A percentile compares a stretch with the other conserved stretches of the same genome.
Evolutionary conservation across 2,888 invertebrate species (phyloP).

Genomic region (Harmothoe impar): DNA sequence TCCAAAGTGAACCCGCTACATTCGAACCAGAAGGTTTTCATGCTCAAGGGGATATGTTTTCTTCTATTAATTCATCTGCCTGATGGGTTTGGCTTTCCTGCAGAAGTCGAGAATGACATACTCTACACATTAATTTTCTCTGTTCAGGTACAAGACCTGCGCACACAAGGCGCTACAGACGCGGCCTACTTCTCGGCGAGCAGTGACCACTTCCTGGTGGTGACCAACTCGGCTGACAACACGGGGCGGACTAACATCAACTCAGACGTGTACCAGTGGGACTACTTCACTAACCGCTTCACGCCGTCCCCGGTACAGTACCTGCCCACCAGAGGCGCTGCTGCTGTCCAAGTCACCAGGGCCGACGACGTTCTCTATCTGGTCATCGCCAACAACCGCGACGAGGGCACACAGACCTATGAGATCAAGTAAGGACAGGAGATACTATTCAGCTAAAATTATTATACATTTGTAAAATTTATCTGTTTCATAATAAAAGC

Average conservation of each 20-base stretch:
- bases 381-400: constrained; percentile 78
- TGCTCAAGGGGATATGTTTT: too few species aligned
- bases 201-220: constrained; percentile 74
- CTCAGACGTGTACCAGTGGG: constrained; percentile 78
- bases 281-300: constrained; percentile 73
- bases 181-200: constrained; percentile 74
- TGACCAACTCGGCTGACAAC: constrained; percentile 78
- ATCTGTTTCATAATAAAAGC: background rate
- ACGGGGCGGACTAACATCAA: constrained; percentile 74
- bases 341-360: constrained; percentile 73
- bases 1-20: too few species aligned
- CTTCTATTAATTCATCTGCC: too few species aligned
- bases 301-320: constrained; percentile 73
- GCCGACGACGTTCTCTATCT: constrained; percentile 75
- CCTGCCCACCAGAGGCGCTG: constrained; percentile 76
- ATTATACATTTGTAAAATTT: background rate
- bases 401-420: constrained; percentile 72
- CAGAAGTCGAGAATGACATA: too few species aligned
- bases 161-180: constrained; percentile 77
- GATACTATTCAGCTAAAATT: background rate
- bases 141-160: constrained; percentile 78
- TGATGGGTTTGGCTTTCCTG: too few species aligned
- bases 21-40: too few species aligned
- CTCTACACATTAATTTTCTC: too few species aligned
- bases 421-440: constrained; percentile 72